Evolutionary conservation across 2,113 vertebrate species (phyloP), one percentile per base, ranked within the genome.

Genomic region (Anhinga anhinga): DNA sequence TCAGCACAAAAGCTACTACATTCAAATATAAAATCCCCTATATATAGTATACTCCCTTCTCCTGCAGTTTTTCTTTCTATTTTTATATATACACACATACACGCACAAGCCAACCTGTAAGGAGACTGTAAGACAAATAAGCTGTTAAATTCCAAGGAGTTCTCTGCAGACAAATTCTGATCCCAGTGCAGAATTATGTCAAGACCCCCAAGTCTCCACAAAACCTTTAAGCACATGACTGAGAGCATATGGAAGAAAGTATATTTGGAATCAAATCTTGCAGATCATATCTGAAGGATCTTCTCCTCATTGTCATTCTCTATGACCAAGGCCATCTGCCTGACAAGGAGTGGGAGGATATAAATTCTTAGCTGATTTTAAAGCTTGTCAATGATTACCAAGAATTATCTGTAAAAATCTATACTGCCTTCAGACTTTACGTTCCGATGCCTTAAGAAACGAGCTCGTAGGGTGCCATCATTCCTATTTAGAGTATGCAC

Each of bases 311-410:
- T 53, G 74, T 95, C 94, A 79, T 87, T 85, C 40, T 83, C 93
- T 93, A 93, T 52, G 59, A 84, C 73, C 77, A 83, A 85, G 95
- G 86, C 90, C 69, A 87, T 77, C 34, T 93, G 93, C 79, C 95
- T 86, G 82, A 92, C 62, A 96, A n/a, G 27, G 7, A 97, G 93
- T 91, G 59, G 95, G 93, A 94, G 44, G 93, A 78, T 15, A 69
- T 47, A 95, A 93, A 93, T 82, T 86, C 77, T 83, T 86, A 26
- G 66, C 40, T 95, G 94, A 90, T 91, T 91, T 71, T 79, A 72
- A 73, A 89, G 61, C 56, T 22, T 78, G 79, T 88, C 91, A 91
- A 84, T 92, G 85, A 85, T 80, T 91, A 62, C 14, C 44, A 86
- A 38, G 58, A 89, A 82, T 70, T 85, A 66, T 80, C 88, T 55